Conservation (phyloP, 2,888 invertebrate species). For the Eurytoma adleriae region DNA sequence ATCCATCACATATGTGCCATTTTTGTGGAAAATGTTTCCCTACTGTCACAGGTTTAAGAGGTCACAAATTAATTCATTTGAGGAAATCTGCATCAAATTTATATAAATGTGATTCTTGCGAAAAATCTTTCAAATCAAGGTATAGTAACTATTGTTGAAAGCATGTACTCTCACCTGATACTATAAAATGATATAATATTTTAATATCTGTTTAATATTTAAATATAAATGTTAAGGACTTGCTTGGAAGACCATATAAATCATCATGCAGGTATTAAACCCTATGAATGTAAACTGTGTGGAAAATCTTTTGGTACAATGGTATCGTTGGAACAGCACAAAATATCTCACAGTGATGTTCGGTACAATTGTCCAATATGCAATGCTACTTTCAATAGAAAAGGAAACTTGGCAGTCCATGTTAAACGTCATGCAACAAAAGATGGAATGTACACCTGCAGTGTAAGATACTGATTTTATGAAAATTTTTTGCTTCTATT, state of each 20-base stretch:
- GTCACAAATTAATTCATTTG: neutral
- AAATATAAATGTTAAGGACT: neutral
- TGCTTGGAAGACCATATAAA: neutral
- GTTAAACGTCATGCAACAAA: neutral
- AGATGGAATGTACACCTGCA: neutral
- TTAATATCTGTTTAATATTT: neutral
- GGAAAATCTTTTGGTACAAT: neutral
- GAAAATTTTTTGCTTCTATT: neutral
- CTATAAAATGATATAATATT: neutral
- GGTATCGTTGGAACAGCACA: neutral
- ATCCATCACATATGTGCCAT: neutral
- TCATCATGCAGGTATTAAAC: neutral
- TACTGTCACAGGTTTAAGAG: neutral
- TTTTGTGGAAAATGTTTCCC: neutral
- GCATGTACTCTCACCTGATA: no score
- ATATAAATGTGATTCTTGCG: neutral
- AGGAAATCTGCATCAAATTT: neutral
- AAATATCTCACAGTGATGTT: neutral
- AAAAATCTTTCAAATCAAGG: neutral
- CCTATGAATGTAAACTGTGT: neutral
- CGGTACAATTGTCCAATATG: neutral
- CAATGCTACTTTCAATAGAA: neutral
- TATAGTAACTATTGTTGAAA: neutral
- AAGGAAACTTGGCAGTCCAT: neutral
- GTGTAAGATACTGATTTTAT: neutral